phyloP scores from a whole-genome alignment of 2,888 invertebrate genomes.

The Helleia helle region DNA sequence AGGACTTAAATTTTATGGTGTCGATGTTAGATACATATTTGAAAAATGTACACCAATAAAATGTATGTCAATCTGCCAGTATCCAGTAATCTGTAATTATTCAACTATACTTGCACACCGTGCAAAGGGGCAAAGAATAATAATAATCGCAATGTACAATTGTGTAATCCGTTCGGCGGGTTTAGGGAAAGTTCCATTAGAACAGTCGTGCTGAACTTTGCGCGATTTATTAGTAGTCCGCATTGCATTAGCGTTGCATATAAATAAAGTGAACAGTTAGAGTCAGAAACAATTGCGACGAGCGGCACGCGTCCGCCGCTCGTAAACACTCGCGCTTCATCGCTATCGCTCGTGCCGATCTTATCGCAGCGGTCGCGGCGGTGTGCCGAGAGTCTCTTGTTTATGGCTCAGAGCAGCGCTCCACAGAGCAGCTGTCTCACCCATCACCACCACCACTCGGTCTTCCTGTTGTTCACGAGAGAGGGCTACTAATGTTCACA shows the following conservation, averaged over 20 bases:
- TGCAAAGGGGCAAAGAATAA: no score
- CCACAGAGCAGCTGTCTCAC: not conserved
- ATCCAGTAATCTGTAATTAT: not conserved
- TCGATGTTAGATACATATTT: no score
- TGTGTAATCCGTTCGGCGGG: not conserved
- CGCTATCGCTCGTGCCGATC: slow-evolving; percentile 57
- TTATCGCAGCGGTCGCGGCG: no score
- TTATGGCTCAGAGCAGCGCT: slow-evolving; percentile 21
- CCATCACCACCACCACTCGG: no score
- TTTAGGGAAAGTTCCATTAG: slow-evolving; percentile 12
- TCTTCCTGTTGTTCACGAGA: no score
- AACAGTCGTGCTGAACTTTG: slow-evolving; percentile 17
- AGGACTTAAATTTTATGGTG: no score
- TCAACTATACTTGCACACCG: no score
- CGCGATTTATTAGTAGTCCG: slow-evolving; percentile 18
- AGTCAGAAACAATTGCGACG: slow-evolving; percentile 29
- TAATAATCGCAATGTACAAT: not conserved
- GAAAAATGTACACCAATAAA: no score
- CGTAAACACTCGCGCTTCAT: slow-evolving; percentile 49
- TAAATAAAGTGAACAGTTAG: slow-evolving; percentile 26
- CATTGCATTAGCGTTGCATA: slow-evolving; percentile 21
- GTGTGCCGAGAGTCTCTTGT: slow-evolving; percentile 35
- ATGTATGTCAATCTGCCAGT: not conserved
- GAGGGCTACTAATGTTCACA: no score
- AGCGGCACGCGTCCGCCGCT: slow-evolving; percentile 30